Evolutionary conservation across 2,888 invertebrate species (phyloP).

Genomic region (Ditylenchus weischeri): DNA sequence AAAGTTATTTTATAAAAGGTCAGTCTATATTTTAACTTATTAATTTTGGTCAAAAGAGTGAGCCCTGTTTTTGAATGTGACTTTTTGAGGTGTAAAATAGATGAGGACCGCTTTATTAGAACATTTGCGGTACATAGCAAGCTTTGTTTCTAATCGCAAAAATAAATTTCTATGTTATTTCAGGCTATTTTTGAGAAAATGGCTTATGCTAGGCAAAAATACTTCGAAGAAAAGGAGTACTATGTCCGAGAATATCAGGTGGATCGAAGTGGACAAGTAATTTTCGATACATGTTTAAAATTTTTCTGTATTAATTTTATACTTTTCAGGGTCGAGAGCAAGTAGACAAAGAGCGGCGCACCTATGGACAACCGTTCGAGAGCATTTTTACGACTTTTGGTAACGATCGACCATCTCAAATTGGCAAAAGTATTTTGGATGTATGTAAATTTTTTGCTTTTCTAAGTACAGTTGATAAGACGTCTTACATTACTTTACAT

Average conservation of each 20-base stretch:
- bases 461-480: not conserved
- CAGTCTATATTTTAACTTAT: too few relatives aligned
- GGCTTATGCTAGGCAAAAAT: not conserved
- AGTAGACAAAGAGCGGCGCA: slow-evolving; percentile 1
- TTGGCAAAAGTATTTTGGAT: not conserved
- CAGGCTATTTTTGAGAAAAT: not conserved
- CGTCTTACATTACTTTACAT: too few relatives aligned
- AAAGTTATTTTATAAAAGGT: too few relatives aligned
- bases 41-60: too few relatives aligned
- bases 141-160: too few relatives aligned
- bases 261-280: not conserved
- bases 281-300: not conserved
- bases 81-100: too few relatives aligned
- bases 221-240: slow-evolving; percentile 6
- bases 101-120: too few relatives aligned
- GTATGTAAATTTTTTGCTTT: not conserved
- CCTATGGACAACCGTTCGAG: slow-evolving; percentile 4
- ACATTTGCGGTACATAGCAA: too few relatives aligned
- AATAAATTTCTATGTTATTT: too few relatives aligned
- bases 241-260: slow-evolving; percentile 6
- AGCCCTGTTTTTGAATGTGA: too few relatives aligned
- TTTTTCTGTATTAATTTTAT: not conserved
- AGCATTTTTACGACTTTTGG: not conserved
- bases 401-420: too few relatives aligned
- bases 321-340: slow-evolving; percentile 1